Conservation (phyloP, 2,888 invertebrate species). For the Acrobeloides nanus region DNA sequence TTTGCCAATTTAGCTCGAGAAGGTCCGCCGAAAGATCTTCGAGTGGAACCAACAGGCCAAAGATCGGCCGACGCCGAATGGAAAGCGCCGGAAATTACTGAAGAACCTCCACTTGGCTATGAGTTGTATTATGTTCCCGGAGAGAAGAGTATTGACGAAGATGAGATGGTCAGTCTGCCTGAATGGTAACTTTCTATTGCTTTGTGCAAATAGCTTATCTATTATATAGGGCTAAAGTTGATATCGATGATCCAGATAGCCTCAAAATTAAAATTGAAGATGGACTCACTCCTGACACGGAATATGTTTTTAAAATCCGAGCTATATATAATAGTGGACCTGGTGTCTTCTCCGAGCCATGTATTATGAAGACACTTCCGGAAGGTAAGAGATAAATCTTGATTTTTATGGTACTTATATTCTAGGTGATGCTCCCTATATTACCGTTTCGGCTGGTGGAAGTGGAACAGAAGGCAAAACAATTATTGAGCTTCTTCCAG, state of each 20-base stretch:
- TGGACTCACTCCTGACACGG: conserved; percentile 45
- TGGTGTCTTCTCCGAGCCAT: conserved; percentile 52
- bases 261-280: conserved; percentile 32
- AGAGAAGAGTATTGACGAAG: conserved; percentile 48
- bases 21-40: conserved; percentile 44
- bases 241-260: conserved; percentile 34
- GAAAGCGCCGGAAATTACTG: conserved; percentile 38
- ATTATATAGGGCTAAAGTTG: conserved; percentile 32
- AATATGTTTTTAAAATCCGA: conserved; percentile 52
- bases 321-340: conserved; percentile 50
- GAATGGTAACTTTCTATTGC: no score
- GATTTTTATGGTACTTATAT: background rate
- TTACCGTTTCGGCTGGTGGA: conserved; percentile 47
- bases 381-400: conserved; percentile 28
- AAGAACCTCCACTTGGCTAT: conserved; percentile 42
- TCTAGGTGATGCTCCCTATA: conserved; percentile 45
- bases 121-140: conserved; percentile 49
- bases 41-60: conserved; percentile 47
- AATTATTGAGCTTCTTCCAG: conserved; percentile 44
- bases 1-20: conserved; percentile 37
- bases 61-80: conserved; percentile 42
- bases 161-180: conserved; percentile 35
- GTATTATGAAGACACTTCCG: conserved; percentile 52
- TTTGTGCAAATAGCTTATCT: background rate
- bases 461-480: conserved; percentile 44